Evolutionary conservation across 2,113 vertebrate genomes (phyloP), one percentile per base, ranked within the genome.

Genomic region (Rhinopithecus roxellana): DNA sequence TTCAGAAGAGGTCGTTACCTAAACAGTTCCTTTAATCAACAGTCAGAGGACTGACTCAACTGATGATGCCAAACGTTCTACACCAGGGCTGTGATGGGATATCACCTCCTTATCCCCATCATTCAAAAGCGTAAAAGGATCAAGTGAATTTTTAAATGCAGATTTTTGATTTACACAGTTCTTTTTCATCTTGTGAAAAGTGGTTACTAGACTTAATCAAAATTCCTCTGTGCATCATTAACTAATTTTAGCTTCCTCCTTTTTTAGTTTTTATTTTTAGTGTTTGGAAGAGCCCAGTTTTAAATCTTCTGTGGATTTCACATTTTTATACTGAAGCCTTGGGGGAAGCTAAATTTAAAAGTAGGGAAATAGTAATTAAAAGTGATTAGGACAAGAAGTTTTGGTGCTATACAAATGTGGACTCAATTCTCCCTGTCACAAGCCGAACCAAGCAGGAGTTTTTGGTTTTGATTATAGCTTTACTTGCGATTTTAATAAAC

Each of bases 391-490:
- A 98, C 95, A 98, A 98, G 98, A 96, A 98, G 90, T 75, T 97
- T 98, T 32, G 75, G 97, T 97, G 93, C 97, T 97, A 97, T 69
- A 96, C 98, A 98, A 98, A 98, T 91, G 94, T 97, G 97, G 95
- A 97, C 94, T 98, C 98, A 97, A 96, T 98, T 98, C 98, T 98
- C 98, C 98, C 97, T 95, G 97, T 98, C 97, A 97, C 55, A 98
- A 97, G 93, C 95, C 89, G 91, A 98, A 98, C 18, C 11, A 97
- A 97, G 97, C 96, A 97, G 94, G 88, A 97, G 96, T 94, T 98
- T 99, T 99, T 99, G 99, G 98, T 99, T 99, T 99, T 99, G 98
- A 99, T 99, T 99, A 99, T 94, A 97, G 97, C 97, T 97, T 98
- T 98, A 98, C 98, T 98, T 98, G 97, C 89, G 74, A 98, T 99